phyloP scores from a whole-genome alignment of 2,113 vertebrate species.

The Neogale vison region DNA sequence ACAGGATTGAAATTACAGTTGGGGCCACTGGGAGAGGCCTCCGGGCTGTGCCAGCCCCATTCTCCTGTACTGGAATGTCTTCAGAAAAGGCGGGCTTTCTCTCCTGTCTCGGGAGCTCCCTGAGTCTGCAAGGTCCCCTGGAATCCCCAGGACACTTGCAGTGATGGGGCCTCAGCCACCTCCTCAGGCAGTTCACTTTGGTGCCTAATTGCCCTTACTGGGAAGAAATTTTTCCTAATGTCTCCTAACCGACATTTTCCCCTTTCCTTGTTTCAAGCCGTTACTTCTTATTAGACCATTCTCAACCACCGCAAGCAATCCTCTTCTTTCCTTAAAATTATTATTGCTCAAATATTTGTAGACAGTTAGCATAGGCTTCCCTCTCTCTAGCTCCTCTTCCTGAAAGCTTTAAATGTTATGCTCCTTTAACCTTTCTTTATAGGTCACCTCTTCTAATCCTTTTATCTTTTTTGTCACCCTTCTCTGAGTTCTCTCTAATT shows the following conservation, averaged over 20 bases:
- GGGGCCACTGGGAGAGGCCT: background rate
- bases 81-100: background rate
- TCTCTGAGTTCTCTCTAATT: slow-evolving; percentile 71
- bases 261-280: slow-evolving; percentile 76
- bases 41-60: background rate
- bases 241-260: slow-evolving; percentile 73
- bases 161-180: slow-evolving; percentile 63
- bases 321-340: slow-evolving; percentile 73
- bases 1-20: background rate
- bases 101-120: background rate
- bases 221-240: slow-evolving; percentile 81
- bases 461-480: slow-evolving; percentile 72
- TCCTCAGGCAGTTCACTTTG: slow-evolving; percentile 72
- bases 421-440: slow-evolving; percentile 77
- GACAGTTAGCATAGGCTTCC: slow-evolving; percentile 71
- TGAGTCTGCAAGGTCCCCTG: slow-evolving; percentile 4
- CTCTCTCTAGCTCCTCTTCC: slow-evolving; percentile 42
- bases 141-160: slow-evolving; percentile 8
- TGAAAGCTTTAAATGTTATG: slow-evolving; percentile 69
- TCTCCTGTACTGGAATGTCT: background rate
- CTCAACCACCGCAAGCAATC: slow-evolving; percentile 65
- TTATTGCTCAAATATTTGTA: slow-evolving; percentile 76
- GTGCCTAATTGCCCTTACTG: slow-evolving; percentile 76
- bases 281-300: slow-evolving; percentile 80
- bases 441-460: slow-evolving; percentile 75